These are phyloP conservation scores for Melanargia galathea DNA, from an alignment of 2,888 invertebrate genomes.

Conservation along the genomic window DNA sequence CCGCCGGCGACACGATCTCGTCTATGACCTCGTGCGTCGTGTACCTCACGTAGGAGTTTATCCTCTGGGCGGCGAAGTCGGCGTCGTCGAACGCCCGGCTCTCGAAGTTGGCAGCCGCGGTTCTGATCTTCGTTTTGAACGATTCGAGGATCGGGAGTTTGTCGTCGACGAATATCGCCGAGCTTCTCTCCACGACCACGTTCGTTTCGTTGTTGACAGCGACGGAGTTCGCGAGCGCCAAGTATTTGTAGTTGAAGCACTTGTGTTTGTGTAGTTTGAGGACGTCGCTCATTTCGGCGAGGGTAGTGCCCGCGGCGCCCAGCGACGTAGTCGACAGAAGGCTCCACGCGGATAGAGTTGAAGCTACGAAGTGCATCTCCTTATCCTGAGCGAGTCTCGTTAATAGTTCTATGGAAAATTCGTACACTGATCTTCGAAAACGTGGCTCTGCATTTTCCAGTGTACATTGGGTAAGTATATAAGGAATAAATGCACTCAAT, in stretches of 20 bases:
- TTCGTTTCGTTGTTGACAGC: constrained; percentile 40
- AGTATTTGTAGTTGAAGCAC: constrained; percentile 65
- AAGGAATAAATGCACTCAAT: constrained; percentile 42
- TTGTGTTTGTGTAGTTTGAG: constrained; percentile 53
- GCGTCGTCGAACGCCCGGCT: constrained; percentile 53
- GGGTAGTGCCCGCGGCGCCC: constrained; percentile 58
- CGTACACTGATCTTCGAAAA: constrained; percentile 48
- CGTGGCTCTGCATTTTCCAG: constrained; percentile 40
- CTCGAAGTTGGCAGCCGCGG: constrained; percentile 52
- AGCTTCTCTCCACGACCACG: constrained; percentile 56
- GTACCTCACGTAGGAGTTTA: constrained; percentile 60
- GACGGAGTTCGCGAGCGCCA: constrained; percentile 52
- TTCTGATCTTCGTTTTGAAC: constrained; percentile 48
- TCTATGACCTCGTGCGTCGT: constrained; percentile 62
- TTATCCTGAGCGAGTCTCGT: constrained; percentile 53
- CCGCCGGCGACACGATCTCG: constrained; percentile 58
- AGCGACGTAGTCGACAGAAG: constrained; percentile 59
- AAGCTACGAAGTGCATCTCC: constrained; percentile 66
- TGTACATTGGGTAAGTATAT: constrained; percentile 44
- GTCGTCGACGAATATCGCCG: constrained; percentile 58
- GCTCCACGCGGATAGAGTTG: constrained; percentile 66
- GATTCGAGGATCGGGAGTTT: constrained; percentile 46
- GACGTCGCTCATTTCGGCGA: constrained; percentile 55
- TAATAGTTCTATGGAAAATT: constrained; percentile 46
- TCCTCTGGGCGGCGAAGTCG: constrained; percentile 48